A percentile compares a stretch with the other conserved stretches of the same genome.
phyloP scores from a whole-genome alignment of 1,140 invertebrate species.

The Conus betulinus region DNA sequence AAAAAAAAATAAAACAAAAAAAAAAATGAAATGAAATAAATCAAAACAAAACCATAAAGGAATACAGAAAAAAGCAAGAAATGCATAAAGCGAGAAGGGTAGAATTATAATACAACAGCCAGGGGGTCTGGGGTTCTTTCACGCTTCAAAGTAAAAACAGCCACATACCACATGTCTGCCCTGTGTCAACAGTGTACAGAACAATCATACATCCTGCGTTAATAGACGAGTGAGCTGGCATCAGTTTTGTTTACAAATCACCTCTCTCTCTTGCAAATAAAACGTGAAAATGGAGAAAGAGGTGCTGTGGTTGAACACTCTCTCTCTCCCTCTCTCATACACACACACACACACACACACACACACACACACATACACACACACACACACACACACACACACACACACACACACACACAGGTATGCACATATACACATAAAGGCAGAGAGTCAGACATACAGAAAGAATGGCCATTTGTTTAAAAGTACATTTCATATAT shows the following conservation, averaged over 20 bases:
- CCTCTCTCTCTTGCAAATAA: no score
- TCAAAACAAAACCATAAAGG: no score
- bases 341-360: not conserved
- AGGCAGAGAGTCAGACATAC: not conserved
- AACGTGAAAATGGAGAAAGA: no score
- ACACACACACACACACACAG: slow-evolving; percentile 25
- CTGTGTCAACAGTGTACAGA: not conserved
- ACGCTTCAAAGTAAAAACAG: no score
- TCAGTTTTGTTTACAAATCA: no score
- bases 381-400: not conserved
- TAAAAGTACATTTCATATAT: no score
- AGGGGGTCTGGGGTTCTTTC: no score
- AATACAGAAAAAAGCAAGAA: no score
- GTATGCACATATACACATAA: slow-evolving; percentile 19
- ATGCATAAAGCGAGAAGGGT: no score
- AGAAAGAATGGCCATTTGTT: not conserved
- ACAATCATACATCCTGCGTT: not conserved
- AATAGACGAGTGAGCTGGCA: not conserved
- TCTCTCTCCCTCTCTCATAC: slow-evolving; percentile 22
- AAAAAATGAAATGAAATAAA: no score
- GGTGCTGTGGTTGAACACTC: not conserved
- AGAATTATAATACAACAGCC: no score
- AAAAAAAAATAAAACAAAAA: not conserved
- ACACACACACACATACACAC: slow-evolving; percentile 13
- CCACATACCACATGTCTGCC: not conserved